Evolutionary conservation across 2,113 vertebrate genomes (phyloP), one percentile per base, ranked within the genome.

Genomic region (Arvicanthis niloticus): DNA sequence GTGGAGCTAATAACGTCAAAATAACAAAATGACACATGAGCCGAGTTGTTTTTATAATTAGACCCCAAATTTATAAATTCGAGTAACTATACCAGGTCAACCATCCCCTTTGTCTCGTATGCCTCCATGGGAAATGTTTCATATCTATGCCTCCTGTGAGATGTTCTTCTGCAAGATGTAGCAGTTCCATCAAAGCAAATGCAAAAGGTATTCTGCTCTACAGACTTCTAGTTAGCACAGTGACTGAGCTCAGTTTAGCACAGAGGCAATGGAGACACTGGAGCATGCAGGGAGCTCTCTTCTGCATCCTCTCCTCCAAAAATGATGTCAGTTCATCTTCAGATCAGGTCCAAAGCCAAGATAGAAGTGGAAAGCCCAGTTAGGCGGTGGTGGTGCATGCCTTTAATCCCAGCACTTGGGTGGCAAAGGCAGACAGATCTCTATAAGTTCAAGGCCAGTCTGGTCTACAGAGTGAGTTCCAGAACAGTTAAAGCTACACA

Each of bases 321-420:
- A 89, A 94, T 96, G 42, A 29, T 7, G 76, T 5, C 78, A 89
- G 81, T 53, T 91, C 68, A 58, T 65, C 91, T 93, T 76, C 75
- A 95, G 80, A 90, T 68, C 87, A 26, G 31, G 93, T 94, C 34
- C 82, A 89, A 93, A 94, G 73, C 31, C 58, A 97, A 95, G 40
- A 92, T 0, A 86, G 84, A 93, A 90, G 68, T 5, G 72, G 93
- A 7, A 31, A 72, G 42, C 11, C 88, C 29, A 81, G 76, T 92
- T 3, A 29, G 62, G 62, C 26, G 3, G 22, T 65, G 26, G 62
- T 29, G 26, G 62, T 0, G 9, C 62, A 29, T 3, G 62, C 62
- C 62, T 65, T 65, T 65, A 10, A 65, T 29, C 62, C 62, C 9
- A 65, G 62, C 26, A 65, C 26, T 26, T 26, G 26, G 62, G 26